Conservation (phyloP, 2,797 vertebrate species). For the Australoheros facetus region DNA sequence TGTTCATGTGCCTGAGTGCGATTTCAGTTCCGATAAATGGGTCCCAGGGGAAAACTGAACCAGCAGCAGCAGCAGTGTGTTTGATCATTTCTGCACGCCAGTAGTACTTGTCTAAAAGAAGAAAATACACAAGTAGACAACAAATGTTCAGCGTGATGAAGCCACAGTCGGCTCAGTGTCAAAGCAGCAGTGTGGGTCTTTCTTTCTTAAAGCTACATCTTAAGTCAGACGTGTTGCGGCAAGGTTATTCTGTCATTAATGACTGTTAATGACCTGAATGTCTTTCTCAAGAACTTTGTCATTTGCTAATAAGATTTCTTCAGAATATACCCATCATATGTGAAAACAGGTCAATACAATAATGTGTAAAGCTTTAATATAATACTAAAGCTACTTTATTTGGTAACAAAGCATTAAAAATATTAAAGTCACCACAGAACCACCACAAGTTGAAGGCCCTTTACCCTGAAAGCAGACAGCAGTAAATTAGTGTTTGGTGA, state of each 20-base stretch:
- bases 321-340: neutral
- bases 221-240: neutral
- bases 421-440: no score
- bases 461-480: neutral
- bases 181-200: neutral
- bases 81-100: conserved; percentile 5
- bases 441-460: neutral
- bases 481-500: conserved; percentile 23
- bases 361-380: neutral
- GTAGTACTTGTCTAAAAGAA: neutral
- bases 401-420: no score
- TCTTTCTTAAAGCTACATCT: neutral
- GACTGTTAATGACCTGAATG: neutral
- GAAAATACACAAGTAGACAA: conserved; percentile 8
- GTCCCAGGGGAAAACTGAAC: conserved; percentile 38
- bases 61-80: neutral
- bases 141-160: conserved; percentile 17
- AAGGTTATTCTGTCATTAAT: neutral
- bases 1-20: conserved; percentile 2
- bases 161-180: neutral
- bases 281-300: neutral
- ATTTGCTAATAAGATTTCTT: neutral
- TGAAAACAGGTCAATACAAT: neutral
- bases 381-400: no score
- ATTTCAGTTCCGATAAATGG: conserved; percentile 33